These are phyloP conservation scores for Daphoenositta chrysoptera DNA, from an alignment of 2,113 vertebrate species.

Conservation along the genomic window DNA sequence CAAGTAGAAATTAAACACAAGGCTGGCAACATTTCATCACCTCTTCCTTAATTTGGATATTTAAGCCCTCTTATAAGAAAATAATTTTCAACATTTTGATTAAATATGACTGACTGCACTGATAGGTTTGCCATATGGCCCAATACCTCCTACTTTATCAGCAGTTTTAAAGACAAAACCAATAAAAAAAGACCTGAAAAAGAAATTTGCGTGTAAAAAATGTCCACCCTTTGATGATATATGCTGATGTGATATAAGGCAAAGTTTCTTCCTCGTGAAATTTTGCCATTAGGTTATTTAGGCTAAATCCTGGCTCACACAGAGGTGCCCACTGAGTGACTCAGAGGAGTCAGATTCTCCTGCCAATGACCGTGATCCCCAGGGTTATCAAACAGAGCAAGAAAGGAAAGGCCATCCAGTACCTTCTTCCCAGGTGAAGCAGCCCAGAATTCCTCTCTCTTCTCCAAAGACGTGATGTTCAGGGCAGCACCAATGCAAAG, in stretches of 20 bases:
- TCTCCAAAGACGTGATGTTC: background rate
- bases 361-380: background rate
- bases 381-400: background rate
- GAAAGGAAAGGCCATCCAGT: background rate
- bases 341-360: no score
- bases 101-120: background rate
- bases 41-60: background rate
- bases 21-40: background rate
- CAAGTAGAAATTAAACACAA: background rate
- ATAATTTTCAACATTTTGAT: background rate
- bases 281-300: background rate
- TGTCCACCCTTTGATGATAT: fast-evolving
- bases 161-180: background rate
- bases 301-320: background rate
- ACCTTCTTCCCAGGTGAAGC: background rate
- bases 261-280: background rate
- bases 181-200: background rate
- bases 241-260: background rate
- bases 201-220: background rate
- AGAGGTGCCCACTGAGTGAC: background rate
- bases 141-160: background rate
- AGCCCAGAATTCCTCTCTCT: background rate
- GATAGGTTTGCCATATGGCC: background rate
- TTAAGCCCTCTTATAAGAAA: background rate
- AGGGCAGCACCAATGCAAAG: background rate